Percentiles rank a stretch among this genome's conserved stretches.
These are phyloP conservation scores for Oxyruncus cristatus DNA, from an alignment of 2,113 vertebrate species.

Conservation along the genomic window DNA sequence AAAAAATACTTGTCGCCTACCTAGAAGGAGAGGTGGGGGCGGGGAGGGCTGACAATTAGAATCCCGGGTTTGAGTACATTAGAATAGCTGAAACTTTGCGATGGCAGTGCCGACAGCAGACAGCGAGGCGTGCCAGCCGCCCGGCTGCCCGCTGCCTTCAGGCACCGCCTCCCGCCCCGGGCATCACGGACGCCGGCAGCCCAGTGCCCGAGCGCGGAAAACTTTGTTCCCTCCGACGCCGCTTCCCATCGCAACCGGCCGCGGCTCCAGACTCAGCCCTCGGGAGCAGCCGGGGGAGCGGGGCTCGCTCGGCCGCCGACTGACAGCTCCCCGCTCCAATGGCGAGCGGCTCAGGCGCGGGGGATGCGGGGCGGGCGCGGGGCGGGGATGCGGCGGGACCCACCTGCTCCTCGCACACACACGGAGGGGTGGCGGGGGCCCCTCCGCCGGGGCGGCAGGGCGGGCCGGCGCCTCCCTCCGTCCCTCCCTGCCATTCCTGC, in stretches of 20 bases:
- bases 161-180: not conserved
- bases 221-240: constrained; percentile 64
- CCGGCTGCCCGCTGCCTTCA: not conserved
- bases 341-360: not conserved
- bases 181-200: not conserved
- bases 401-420: constrained; percentile 50
- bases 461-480: too few species aligned
- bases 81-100: constrained; percentile 42
- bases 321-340: constrained; percentile 69
- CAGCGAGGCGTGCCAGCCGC: not conserved
- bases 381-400: constrained; percentile 50
- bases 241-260: constrained; percentile 47
- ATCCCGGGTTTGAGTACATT: not conserved
- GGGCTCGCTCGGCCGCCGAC: constrained; percentile 33
- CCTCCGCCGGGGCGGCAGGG: not conserved
- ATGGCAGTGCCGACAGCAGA: not conserved
- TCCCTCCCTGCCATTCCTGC: not conserved
- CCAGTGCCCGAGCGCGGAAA: constrained; percentile 11
- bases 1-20: constrained; percentile 24
- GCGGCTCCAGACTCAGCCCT: not conserved
- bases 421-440: not conserved
- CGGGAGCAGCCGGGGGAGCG: not conserved
- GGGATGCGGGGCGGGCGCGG: not conserved
- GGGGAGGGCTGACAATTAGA: not conserved
- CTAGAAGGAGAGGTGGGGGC: constrained; percentile 33